Base-by-base conservation (phyloP, 2,888 invertebrate genomes). In the Leuctra nigra region DNA sequence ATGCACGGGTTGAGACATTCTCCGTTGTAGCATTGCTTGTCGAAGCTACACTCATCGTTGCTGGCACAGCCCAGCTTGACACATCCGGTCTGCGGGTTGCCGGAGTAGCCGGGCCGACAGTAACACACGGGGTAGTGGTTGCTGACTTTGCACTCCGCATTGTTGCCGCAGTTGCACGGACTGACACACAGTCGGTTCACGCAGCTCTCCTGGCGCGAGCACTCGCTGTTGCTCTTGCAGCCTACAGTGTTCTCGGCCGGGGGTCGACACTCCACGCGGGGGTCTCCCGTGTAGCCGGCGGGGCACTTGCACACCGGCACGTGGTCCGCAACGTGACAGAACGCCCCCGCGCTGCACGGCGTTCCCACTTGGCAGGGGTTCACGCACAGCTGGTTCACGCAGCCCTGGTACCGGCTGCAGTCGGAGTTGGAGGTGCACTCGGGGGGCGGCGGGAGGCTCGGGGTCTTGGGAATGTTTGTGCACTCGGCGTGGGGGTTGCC, bases 101-200 rank as follows among this genome's bases (percentile, higher is more conserved):
- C 93, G 38, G 89, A 88, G 70, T 82, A 91, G 52, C 90, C 91
- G 35, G 84, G 79, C 66, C 81, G 79, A 69, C 93, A 94, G 65
- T 79, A 84, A 69, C 93, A 94, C 14, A 87, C 84, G 14, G 92
- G 90, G 72, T 90, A 88, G 69, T 94, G 93, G 70, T 88, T 83
- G 54, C 81, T 75, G 11, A 93, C 89, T 58, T 77, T 77, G 69
- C 94, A 94, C 64, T 89, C 86, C 4, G 93, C 84, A 67, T 90
- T 84, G 1, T 81, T 76, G 48, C 92, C 93, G 66, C 91, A 91
- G 66, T 86, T 86, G 68, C 93, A 93, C 1, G 93, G 93, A 67
- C 83, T 86, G 9, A 86, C 81, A 68, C 92, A 93, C 18, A 81
- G 76, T 33, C 81, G 77, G 66, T 91, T 92, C 54, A 91, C 79